Evolutionary conservation across 2,113 vertebrate genomes (phyloP).

Genomic region (Coturnix japonica): DNA sequence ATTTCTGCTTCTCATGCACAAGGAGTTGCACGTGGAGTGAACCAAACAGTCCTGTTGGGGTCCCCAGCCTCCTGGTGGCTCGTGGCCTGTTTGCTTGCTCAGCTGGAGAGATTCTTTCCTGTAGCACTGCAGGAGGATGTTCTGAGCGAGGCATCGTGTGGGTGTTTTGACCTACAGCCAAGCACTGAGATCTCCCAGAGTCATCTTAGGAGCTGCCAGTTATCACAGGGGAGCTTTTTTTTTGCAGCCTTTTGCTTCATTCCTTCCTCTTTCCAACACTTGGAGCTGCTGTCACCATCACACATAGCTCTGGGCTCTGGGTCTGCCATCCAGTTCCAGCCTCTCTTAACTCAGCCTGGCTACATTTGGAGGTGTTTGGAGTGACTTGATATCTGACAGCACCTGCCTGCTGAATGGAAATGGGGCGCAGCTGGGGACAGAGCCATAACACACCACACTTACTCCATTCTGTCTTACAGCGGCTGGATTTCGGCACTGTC

Average conservation of each 20-base stretch:
- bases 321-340: neutral
- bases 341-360: neutral
- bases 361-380: neutral
- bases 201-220: too few relatives aligned
- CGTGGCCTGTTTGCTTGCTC: fast-evolving
- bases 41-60: fast-evolving
- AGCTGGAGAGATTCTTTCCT: neutral
- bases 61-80: neutral
- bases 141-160: neutral
- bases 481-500: slow-evolving; percentile 92
- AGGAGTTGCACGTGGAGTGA: fast-evolving
- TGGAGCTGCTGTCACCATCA: neutral
- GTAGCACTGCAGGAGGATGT: neutral
- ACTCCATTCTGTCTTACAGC: slow-evolving; percentile 63
- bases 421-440: neutral
- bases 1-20: neutral
- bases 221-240: neutral
- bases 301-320: neutral
- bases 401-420: neutral
- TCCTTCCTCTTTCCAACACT: neutral
- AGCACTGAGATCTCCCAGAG: neutral
- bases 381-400: neutral
- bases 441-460: neutral
- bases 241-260: neutral
- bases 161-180: neutral